Evolutionary conservation across 1,140 invertebrate species (phyloP).

Genomic region (Drosophila malerkotliana): DNA sequence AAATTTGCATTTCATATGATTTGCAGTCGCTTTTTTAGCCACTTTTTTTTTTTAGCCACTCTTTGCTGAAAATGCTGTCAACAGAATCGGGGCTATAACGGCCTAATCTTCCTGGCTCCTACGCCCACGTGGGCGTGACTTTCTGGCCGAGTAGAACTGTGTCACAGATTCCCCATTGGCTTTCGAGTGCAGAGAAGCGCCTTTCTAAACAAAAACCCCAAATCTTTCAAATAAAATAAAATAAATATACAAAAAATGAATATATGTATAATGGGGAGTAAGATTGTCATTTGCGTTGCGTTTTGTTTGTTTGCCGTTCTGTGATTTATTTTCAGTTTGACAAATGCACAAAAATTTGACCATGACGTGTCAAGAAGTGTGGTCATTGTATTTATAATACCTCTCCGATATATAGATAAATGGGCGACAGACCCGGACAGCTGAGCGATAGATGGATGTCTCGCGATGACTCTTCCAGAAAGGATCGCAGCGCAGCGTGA

Average conservation of each 20-base stretch:
- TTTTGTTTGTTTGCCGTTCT: constrained; percentile 67
- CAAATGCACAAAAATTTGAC: constrained; percentile 82
- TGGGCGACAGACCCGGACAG: constrained; percentile 55
- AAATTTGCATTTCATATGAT: constrained; percentile 78
- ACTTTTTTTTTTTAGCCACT: background rate
- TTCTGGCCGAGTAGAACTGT: constrained; percentile 48
- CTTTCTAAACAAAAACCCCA: constrained; percentile 37
- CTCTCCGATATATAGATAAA: constrained; percentile 75
- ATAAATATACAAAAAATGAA: constrained; percentile 7
- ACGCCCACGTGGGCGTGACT: constrained; percentile 37
- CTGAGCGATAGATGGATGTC: constrained; percentile 38
- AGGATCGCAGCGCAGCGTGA: constrained; percentile 29
- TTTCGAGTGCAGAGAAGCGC: constrained; percentile 63
- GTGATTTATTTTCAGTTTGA: constrained; percentile 80
- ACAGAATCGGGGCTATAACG: constrained; percentile 63
- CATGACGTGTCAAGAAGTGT: constrained; percentile 79
- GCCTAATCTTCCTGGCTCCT: constrained; percentile 42
- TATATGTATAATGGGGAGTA: background rate
- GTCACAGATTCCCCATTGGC: constrained; percentile 78
- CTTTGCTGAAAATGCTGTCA: constrained; percentile 53
- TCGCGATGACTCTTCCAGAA: constrained; percentile 36
- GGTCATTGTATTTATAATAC: constrained; percentile 80
- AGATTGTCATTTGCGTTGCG: constrained; percentile 63
- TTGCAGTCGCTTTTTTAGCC: constrained; percentile 29
- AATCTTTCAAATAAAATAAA: background rate